Evolutionary conservation across 2,797 vertebrate species (phyloP).

Genomic region (Clarias fuscus): DNA sequence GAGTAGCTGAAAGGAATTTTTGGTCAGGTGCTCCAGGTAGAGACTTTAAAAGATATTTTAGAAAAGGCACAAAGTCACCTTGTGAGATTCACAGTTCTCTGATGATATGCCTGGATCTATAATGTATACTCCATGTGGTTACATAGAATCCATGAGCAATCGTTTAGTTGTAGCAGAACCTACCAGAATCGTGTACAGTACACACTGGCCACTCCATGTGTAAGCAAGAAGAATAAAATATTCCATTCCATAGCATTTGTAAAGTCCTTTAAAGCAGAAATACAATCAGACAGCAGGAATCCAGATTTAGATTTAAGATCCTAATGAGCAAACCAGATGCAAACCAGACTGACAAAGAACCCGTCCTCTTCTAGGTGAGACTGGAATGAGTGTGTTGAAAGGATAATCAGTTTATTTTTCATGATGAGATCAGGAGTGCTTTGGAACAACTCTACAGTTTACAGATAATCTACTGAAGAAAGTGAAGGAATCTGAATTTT

Average conservation of each 20-base stretch:
- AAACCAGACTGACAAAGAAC: not conserved
- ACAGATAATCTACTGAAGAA: not conserved
- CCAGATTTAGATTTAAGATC: not conserved
- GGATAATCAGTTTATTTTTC: not conserved
- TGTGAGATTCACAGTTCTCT: not conserved
- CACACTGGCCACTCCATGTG: not conserved
- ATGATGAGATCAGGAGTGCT: not conserved
- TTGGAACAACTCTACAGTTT: not conserved
- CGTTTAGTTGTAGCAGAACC: not conserved
- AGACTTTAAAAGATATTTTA: not conserved
- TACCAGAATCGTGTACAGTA: not conserved
- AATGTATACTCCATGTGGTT: not conserved
- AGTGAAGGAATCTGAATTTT: not conserved
- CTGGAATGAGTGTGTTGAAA: not conserved
- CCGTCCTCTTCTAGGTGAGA: not conserved
- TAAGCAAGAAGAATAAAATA: not conserved
- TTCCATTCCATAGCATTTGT: not conserved
- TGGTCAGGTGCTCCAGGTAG: not conserved
- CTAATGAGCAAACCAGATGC: not conserved
- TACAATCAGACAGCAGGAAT: not conserved
- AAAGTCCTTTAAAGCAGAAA: not conserved
- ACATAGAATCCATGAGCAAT: not conserved
- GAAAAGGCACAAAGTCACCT: not conserved
- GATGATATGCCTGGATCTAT: not conserved
- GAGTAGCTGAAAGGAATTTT: not conserved